phyloP scores from a whole-genome alignment of 2,797 vertebrate species.

The Xerus rutilus region DNA sequence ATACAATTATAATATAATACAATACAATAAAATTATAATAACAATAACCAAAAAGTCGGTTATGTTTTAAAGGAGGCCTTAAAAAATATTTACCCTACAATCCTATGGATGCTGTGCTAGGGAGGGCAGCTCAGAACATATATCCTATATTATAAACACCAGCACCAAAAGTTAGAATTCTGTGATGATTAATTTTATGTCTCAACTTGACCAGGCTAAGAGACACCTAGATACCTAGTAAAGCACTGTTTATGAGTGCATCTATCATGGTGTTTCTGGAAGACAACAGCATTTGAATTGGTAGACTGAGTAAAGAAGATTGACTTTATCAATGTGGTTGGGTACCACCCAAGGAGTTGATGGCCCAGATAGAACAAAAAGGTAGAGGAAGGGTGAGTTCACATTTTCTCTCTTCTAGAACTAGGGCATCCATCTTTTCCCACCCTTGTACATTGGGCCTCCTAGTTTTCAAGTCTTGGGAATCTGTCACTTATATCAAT shows the following conservation, averaged over 20 bases:
- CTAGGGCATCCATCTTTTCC: background rate
- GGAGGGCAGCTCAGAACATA: background rate
- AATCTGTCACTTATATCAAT: background rate
- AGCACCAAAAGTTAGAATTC: background rate
- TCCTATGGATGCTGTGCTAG: background rate
- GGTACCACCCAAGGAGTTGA: background rate
- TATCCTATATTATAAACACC: background rate
- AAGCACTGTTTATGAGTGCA: background rate
- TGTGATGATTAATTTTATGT: background rate
- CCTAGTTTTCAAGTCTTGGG: too few relatives aligned
- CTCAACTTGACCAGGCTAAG: background rate
- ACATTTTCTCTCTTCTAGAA: background rate
- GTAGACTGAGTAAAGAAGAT: background rate
- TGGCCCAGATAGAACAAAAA: background rate
- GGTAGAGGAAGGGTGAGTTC: background rate
- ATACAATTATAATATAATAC: too few relatives aligned
- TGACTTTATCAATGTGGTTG: background rate
- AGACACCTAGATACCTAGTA: background rate
- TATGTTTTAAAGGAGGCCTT: background rate
- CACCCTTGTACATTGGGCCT: background rate
- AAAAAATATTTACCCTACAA: background rate
- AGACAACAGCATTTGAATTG: background rate
- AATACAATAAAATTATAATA: too few relatives aligned
- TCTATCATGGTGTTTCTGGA: background rate
- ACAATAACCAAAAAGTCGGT: background rate